Conservation (phyloP, 92 coral and sea anemone genomes). For the Siderastrea radians region DNA sequence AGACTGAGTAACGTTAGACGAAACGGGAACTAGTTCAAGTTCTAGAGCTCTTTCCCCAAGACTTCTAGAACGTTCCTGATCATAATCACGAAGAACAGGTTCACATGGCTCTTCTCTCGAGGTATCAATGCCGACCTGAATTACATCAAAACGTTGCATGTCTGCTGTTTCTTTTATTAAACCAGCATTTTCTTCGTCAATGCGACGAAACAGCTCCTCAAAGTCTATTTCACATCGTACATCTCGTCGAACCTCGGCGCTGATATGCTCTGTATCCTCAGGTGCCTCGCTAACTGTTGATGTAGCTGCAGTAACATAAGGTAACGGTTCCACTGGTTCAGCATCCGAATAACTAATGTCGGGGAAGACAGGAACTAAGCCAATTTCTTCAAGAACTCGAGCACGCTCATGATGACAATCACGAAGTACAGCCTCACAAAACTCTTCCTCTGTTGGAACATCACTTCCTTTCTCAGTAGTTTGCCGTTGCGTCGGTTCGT, state of each 20-base stretch:
- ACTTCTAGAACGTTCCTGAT: not conserved
- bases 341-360: not conserved
- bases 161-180: not conserved
- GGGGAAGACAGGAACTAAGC: conserved; percentile 13
- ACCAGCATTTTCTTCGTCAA: not conserved
- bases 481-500: conserved; percentile 12
- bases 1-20: not conserved
- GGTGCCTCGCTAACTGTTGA: not conserved
- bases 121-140: not conserved
- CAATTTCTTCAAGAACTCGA: conserved; percentile 11
- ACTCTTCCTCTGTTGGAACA: not conserved
- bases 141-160: not conserved
- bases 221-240: conserved; percentile 14
- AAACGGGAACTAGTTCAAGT: not conserved
- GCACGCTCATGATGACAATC: conserved; percentile 10
- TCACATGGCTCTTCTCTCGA: not conserved
- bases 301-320: not conserved
- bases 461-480: not conserved
- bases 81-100: conserved; percentile 19
- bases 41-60: not conserved
- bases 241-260: conserved; percentile 18
- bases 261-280: conserved; percentile 19
- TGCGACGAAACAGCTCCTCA: not conserved
- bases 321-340: not conserved
- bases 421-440: conserved; percentile 12